Evolutionary conservation across 2,113 vertebrate genomes (phyloP).

Genomic region (Columba janthina): DNA sequence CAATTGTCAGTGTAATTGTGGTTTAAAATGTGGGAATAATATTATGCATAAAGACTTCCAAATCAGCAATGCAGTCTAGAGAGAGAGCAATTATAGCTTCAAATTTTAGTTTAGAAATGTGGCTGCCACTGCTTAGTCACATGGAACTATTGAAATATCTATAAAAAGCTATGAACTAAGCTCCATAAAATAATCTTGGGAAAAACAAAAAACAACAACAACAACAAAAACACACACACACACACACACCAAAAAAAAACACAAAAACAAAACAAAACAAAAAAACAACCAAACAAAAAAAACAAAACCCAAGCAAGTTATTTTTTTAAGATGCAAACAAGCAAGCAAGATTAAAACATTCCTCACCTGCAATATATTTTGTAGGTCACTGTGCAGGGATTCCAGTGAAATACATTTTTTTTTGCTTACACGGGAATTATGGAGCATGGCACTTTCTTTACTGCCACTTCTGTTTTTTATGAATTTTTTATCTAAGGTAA

Average conservation of each 20-base stretch:
- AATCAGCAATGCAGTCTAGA: neutral
- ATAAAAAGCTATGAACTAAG: neutral
- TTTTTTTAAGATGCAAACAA: neutral
- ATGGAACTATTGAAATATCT: neutral
- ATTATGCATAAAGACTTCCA: neutral
- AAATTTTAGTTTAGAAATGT: neutral
- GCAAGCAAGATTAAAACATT: neutral
- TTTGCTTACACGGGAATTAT: neutral
- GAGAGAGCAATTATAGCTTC: neutral
- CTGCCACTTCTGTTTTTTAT: neutral
- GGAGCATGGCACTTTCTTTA: neutral
- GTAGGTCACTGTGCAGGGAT: neutral
- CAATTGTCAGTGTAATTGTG: neutral
- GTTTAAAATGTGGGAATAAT: neutral
- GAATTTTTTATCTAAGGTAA: neutral
- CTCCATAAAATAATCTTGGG: neutral
- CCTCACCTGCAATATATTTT: neutral
- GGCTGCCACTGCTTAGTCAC: neutral
- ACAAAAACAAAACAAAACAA: no score
- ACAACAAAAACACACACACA: no score
- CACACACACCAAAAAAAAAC: no score
- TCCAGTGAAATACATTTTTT: neutral
- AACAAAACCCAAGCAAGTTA: no score
- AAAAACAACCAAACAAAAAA: no score
- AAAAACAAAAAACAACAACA: neutral